Evolutionary conservation across 2,797 vertebrate species (phyloP).

Genomic region (Clarias fuscus): DNA sequence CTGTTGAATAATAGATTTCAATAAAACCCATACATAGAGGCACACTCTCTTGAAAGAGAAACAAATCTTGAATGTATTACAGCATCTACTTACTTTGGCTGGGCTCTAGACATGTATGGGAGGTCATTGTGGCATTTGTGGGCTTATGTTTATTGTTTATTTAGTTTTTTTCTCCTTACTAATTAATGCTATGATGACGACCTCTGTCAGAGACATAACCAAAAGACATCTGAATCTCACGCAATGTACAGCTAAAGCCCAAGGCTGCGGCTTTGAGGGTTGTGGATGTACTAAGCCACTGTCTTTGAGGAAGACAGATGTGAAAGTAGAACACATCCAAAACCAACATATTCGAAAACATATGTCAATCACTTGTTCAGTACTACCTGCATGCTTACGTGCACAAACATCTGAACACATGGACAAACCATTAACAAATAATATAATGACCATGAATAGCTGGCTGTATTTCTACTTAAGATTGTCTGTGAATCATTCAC

Average conservation of each 20-base stretch:
- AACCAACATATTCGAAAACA: constrained; percentile 53
- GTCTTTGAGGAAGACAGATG: constrained; percentile 68
- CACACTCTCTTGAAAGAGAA: constrained; percentile 56
- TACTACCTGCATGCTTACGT: constrained; percentile 19
- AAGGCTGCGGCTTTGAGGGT: constrained; percentile 63
- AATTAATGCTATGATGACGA: constrained; percentile 78
- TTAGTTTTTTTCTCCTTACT: constrained; percentile 68
- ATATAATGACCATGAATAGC: not conserved
- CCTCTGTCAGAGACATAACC: constrained; percentile 68
- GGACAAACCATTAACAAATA: not conserved
- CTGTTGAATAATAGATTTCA: constrained; percentile 69
- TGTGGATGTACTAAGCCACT: constrained; percentile 58
- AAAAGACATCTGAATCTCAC: constrained; percentile 71
- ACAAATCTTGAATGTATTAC: constrained; percentile 79
- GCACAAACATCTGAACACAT: not conserved
- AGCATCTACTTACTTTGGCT: constrained; percentile 74
- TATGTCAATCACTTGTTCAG: constrained; percentile 62
- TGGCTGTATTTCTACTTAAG: not conserved
- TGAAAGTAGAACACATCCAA: constrained; percentile 65
- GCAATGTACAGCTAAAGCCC: constrained; percentile 64
- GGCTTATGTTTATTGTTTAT: constrained; percentile 77
- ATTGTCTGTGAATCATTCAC: not conserved
- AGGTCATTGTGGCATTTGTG: constrained; percentile 71
- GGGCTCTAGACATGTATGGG: constrained; percentile 62
- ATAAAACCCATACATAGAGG: constrained; percentile 62